These are phyloP conservation scores for Melanotaenia duboulayi DNA, from an alignment of 2,113 vertebrate genomes.

Conservation along the genomic window DNA sequence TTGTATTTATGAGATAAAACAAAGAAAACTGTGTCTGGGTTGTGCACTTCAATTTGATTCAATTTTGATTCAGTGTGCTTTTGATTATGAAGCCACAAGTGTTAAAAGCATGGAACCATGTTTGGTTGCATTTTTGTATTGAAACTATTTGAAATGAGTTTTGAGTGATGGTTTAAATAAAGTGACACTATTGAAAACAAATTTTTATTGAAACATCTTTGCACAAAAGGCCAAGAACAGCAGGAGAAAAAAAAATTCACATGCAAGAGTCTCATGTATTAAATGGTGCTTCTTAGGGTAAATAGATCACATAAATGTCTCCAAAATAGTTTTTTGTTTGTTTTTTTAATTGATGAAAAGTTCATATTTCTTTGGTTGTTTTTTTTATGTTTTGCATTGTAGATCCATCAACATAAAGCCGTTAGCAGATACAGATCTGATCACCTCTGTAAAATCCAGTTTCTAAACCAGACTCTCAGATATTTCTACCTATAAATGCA, in stretches of 20 bases:
- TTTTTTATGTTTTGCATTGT: no score
- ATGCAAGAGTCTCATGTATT: not conserved
- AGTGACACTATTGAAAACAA: slow-evolving; percentile 42
- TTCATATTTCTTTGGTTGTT: not conserved
- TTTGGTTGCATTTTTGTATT: slow-evolving; percentile 71
- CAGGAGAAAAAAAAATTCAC: slow-evolving; percentile 13
- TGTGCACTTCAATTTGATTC: slow-evolving; percentile 14
- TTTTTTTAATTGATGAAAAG: not conserved
- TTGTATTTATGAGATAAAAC: slow-evolving; percentile 44
- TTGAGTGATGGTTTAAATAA: slow-evolving; percentile 71
- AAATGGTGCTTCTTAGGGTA: not conserved
- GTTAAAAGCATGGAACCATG: slow-evolving; percentile 33
- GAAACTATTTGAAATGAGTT: slow-evolving; percentile 55
- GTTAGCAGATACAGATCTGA: no score
- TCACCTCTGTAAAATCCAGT: no score
- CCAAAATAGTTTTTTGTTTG: no score
- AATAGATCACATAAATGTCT: not conserved
- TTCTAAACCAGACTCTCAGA: not conserved
- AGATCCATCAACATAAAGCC: no score
- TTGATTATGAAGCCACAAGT: slow-evolving; percentile 14
- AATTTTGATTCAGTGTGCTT: slow-evolving; percentile 32
- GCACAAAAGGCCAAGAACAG: slow-evolving; percentile 12
- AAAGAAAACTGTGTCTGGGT: not conserved
- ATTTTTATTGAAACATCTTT: slow-evolving; percentile 43
- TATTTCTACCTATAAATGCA: not conserved